Evolutionary conservation across 2,888 invertebrate species (phyloP), one percentile per base, ranked within the genome.

Genomic region (Craniophora ligustri): DNA sequence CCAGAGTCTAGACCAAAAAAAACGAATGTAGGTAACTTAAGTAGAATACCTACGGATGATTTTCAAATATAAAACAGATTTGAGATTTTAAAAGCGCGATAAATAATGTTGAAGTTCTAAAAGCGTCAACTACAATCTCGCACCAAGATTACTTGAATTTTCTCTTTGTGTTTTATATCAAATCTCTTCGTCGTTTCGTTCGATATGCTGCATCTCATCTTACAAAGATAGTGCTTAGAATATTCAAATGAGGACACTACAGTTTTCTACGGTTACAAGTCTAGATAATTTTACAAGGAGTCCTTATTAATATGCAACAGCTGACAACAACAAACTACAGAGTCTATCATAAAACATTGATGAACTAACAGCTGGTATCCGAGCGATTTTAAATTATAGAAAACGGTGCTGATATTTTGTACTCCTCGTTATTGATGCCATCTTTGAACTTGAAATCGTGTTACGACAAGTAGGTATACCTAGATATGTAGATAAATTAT

Each of bases 271-370:
- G 3, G n/a, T 3, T 26, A 13, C 15, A 14, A 21, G 26, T 31
- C 38, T 23, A 23, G 44, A 28, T 40, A 49, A 46, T 38, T 28
- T 41, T 41, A 35, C 28, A 19, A 40, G 13, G 35, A 15, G 42
- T 49, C 40, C 68, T 40, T 49, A 68, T 66, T 53, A 67, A 63
- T 66, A 54, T 68, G 58, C 54, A 67, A 39, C 64, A 68, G 53
- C 68, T 63, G 66, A 46, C 53, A 38, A 35, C 16, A 45, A 28
- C 45, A 19, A 42, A 34, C 56, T 47, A 56, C 35, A 48, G 40
- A 66, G 68, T 66, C 50, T 56, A 62, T 65, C 50, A 61, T 53
- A 61, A 72, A 47, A 65, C 65, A 46, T 34, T 68, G 58, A 56
- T 50, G 39, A 58, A 57, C 31, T 34, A 35, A 40, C 38, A 38